Evolutionary conservation across 2,888 invertebrate species (phyloP), one percentile per base, ranked within the genome.

Genomic region (Geophilus truncorum): DNA sequence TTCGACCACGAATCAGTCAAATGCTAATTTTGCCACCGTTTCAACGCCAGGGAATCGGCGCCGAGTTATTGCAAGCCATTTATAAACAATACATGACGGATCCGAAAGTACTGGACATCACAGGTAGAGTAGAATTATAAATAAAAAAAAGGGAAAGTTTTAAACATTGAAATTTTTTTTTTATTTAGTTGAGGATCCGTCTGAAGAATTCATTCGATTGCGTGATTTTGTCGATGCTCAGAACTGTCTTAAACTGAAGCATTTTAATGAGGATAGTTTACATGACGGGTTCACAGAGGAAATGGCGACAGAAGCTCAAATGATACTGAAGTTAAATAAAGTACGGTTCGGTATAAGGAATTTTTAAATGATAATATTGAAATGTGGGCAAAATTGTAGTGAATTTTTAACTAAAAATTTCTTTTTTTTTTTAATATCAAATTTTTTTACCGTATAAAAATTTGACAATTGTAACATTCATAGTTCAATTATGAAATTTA

Each of bases 11-110:
- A 82, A 93, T 99, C 32, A 95, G 96, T 83, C 98, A 98, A 88
- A 93, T 97, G 86, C 90, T 98, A 81, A 91, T 98, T 70, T 87
- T 98, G 83, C 98, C 98, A n/a, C 94, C 96, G 0, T 97, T 93
- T 87, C 94, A 97, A 87, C 91, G 91, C 81, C 89, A 92, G 76
- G 97, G 98, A 0, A 88, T 97, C 62, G 97, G 97, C 32, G 92
- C 93, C 0, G 90, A 92, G 81, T 88, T 99, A 45, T 86, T 97
- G 75, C 88, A 90, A 83, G 87, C 90, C 0, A 89, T 93, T 84
- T 91, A 92, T 85, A 87, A 88, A 62, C 88, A 90, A 81, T 91
- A 91, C 84, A 86, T 88, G 83, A 85, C 86, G 34, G 86, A 89
- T 82, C 84, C 87, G 0, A 89, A 90, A 81, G 90, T 93, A 6